Conservation (phyloP, 2,113 vertebrate species). For the Climacteris rufus region DNA sequence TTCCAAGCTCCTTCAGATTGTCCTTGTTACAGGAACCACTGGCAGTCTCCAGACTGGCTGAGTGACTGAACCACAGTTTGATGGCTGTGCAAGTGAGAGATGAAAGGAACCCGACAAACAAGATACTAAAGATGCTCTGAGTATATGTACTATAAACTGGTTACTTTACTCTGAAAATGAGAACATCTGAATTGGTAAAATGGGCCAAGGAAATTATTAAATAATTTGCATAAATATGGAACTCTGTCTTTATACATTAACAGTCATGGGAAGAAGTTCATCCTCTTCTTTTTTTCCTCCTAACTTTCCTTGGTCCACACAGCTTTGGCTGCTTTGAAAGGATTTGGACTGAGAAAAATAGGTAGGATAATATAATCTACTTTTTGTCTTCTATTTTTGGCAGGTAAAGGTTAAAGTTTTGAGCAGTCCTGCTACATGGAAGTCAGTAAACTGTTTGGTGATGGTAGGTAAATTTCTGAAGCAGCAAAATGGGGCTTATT, state of each 20-base stretch:
- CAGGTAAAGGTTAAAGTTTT: neutral
- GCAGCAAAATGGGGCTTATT: neutral
- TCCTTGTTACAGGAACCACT: neutral
- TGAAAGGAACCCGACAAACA: neutral
- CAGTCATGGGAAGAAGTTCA: neutral
- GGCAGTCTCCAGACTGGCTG: neutral
- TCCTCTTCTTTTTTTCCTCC: fast-evolving
- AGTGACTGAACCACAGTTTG: no score
- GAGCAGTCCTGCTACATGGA: neutral
- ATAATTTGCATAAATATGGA: neutral
- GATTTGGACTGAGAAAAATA: neutral
- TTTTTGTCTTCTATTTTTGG: neutral
- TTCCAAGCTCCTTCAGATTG: neutral
- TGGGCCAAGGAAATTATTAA: neutral
- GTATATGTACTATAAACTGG: neutral
- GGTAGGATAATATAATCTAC: neutral
- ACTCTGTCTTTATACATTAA: neutral
- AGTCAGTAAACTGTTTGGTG: neutral
- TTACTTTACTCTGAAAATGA: neutral
- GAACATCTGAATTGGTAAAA: neutral
- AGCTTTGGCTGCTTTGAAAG: neutral
- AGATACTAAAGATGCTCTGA: neutral
- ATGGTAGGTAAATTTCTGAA: neutral
- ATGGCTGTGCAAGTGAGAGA: neutral
- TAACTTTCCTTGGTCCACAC: neutral